Evolutionary conservation across 2,113 vertebrate species (phyloP).

Genomic region (Stegostoma tigrinum): DNA sequence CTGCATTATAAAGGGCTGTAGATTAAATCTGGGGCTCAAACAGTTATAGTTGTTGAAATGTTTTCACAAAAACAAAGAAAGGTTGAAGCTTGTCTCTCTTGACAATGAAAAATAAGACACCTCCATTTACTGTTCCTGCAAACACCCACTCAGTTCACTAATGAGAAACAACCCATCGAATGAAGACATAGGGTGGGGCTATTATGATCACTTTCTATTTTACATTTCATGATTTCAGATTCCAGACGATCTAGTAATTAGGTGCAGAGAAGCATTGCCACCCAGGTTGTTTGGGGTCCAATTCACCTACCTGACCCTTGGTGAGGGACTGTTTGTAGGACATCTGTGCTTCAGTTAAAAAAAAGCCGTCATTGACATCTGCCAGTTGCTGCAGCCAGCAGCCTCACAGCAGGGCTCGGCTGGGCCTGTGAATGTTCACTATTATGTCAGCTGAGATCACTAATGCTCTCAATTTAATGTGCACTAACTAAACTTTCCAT

Average conservation of each 20-base stretch:
- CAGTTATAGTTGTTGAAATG: neutral
- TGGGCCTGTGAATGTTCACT: neutral
- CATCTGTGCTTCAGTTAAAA: neutral
- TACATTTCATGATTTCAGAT: neutral
- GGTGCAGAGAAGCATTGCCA: neutral
- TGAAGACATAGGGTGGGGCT: neutral
- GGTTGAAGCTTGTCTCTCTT: neutral
- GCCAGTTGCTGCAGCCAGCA: neutral
- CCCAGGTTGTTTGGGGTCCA: neutral
- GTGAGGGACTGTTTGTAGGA: too few species aligned
- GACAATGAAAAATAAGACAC: conserved; percentile 18
- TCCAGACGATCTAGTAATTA: neutral
- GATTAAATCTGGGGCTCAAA: neutral
- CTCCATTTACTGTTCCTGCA: conserved; percentile 5
- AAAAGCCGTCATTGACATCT: neutral
- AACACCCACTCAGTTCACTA: conserved; percentile 22
- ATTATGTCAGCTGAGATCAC: neutral
- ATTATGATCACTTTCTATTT: neutral
- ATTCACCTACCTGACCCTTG: neutral
- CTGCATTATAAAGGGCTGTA: neutral
- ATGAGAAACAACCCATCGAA: conserved; percentile 16
- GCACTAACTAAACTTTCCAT: neutral
- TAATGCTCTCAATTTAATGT: neutral
- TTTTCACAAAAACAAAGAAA: neutral
- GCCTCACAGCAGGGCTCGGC: neutral